Conservation (phyloP, 1,140 invertebrate species). For the Orchesella cincta region DNA sequence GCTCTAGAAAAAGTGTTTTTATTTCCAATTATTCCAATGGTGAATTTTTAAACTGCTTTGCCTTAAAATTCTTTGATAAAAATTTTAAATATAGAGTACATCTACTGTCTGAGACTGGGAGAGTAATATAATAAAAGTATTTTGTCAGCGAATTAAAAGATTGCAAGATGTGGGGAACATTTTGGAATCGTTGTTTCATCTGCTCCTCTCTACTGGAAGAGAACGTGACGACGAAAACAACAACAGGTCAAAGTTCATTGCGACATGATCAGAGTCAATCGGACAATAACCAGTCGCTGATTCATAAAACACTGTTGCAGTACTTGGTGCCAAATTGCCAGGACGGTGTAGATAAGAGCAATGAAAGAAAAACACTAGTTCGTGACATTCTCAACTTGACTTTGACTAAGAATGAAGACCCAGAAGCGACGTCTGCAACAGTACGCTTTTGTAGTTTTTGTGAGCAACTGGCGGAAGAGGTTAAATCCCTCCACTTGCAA, state of each 20-base stretch:
- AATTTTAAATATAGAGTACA: no score
- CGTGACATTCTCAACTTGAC: no score
- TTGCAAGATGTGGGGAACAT: no score
- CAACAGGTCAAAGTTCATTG: not conserved
- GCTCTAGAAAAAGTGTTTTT: no score
- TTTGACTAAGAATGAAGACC: not conserved
- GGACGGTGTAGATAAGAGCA: no score
- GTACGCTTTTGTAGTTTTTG: not conserved
- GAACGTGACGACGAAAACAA: not conserved
- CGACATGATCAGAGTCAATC: not conserved
- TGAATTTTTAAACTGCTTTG: not conserved
- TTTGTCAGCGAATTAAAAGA: no score
- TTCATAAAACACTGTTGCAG: not conserved
- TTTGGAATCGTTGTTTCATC: not conserved
- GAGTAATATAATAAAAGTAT: no score
- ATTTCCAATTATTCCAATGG: not conserved
- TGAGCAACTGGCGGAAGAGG: not conserved
- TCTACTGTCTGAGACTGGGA: no score
- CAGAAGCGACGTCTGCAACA: not conserved
- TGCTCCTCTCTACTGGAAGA: not conserved
- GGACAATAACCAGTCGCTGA: not conserved
- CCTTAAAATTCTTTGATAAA: not conserved
- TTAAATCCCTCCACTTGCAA: not conserved
- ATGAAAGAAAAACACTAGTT: no score
- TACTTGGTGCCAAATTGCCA: not conserved